Base-by-base conservation (phyloP, 1,140 invertebrate genomes). In the Arctopsyche grandis region DNA sequence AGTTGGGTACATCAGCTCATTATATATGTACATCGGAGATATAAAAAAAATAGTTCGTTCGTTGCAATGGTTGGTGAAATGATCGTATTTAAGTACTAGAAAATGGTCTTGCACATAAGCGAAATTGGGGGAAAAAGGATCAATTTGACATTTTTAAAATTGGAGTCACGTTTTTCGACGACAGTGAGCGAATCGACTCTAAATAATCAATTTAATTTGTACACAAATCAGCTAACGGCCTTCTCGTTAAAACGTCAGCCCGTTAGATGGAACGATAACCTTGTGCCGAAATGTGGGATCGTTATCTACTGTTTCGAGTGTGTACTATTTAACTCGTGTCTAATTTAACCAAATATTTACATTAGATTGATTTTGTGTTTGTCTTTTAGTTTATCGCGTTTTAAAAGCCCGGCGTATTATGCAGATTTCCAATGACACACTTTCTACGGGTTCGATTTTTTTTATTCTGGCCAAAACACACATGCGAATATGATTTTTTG, bases 391-490 rank as follows among this genome's bases (percentile, higher is more conserved):
- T 38, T 38, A 38, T 38, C 29, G 7, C 1, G 29, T 38, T 38
- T 38, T 38, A 38, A 38, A 38, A n/a, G n/a, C 29, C 29, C 1
- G 29, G 3, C 29, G 7, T 38, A 38, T 52, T 52, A 52, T 14
- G 63, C 63, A n/a, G 56, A 60, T 60, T 60, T 60, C 14, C 1
- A 60, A 60, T 19, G 12, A 16, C 21, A 21, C 1, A 19, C 56
- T 60, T 60, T 60, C 24, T 66, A 66, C 26, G 7, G 63, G 21
- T 66, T 66, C 21, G 9, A 26, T 66, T 22, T 66, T 66, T 9
- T 24, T 66, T 66, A 4, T 60, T 60, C 10, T 14, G 12, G 16
- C 10, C 12, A 16, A 52, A 52, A 52, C 10, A 14, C 12, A 52
- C 12, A 52, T 52, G 48, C 48, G 10, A 52, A 12, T 16, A 16